A percentile compares a stretch with the other conserved stretches of the same genome.
Conservation (phyloP, 2,113 vertebrate genomes). For the Vanacampus margaritifer region DNA sequence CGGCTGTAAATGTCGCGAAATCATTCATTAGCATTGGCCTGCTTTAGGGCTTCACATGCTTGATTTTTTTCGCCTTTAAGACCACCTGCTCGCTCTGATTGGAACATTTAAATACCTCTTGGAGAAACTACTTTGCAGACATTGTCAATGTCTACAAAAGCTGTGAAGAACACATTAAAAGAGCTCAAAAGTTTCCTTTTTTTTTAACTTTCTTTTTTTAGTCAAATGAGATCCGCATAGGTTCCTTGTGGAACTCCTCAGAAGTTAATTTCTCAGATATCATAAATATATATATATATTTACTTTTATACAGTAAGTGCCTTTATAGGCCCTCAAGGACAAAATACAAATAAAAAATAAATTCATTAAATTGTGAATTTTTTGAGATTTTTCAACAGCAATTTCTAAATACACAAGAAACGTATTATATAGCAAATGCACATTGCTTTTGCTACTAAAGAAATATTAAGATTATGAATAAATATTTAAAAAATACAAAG, state of each 20-base stretch:
- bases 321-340: too few species aligned
- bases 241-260: conserved; percentile 15
- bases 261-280: not conserved
- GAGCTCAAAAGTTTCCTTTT: too few species aligned
- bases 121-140: not conserved
- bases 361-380: too few species aligned
- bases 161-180: not conserved
- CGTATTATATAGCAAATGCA: too few species aligned
- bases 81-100: not conserved
- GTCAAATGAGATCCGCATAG: not conserved
- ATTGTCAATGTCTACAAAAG: not conserved
- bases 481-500: not conserved
- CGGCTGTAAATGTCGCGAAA: conserved; percentile 8
- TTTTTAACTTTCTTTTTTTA: too few species aligned
- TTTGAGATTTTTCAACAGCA: too few species aligned
- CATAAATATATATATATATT: too few species aligned
- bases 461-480: too few species aligned
- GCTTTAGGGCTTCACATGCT: not conserved
- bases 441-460: too few species aligned
- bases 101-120: not conserved
- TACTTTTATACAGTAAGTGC: too few species aligned
- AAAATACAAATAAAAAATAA: too few species aligned
- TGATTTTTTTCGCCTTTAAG: not conserved
- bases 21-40: not conserved
- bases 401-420: too few species aligned